Base-by-base conservation (phyloP, 2,113 vertebrate species). In the Xenus cinereus region DNA sequence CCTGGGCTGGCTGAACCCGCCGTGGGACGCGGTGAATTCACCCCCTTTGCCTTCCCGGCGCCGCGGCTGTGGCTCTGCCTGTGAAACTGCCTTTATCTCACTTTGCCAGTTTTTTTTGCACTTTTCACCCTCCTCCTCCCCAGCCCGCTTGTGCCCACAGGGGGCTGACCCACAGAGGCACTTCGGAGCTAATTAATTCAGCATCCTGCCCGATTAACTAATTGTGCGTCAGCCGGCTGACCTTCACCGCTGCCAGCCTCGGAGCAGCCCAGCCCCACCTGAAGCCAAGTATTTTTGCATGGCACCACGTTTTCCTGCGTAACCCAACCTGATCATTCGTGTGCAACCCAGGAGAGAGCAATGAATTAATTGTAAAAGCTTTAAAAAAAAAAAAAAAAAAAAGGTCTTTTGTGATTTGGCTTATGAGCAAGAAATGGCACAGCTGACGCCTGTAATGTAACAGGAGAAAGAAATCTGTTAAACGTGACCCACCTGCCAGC, bases 321-420 rank as follows among this genome's bases (percentile, higher is more conserved):
- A 89, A 90, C 68, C 32, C 46, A 71, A 84, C 54, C 83, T 50
- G 79, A 12, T 0, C 0, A 22, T 57, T 57, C 0, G 0, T 50
- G 59, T 41, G 22, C 22, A 6, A 2, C 88, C 63, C 45, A 8
- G 83, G 50, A 89, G 83, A 80, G 76, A 88, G 80, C 79, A 78
- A 77, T 78, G 50, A 87, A 56, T 84, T 91, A 21, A 53, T 15
- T 74, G 79, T 77, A 74, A 66, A 85, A 88, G 85, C 27, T 41
- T 32, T 14, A 63, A 62, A 35, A 22, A 59, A 18, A 53, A 63
- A 62, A 35, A 22, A 59, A 18, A 53, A 87, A 81, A 72, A 46
- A 46, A 7, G 20, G 11, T 57, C 89, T 77, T 75, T n/a, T 78
- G 87, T 90, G 83, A 68, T 51, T n/a, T 0, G 0, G 56, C 37